Conservation (phyloP, 2,888 invertebrate species). For the Congeria kusceri region DNA sequence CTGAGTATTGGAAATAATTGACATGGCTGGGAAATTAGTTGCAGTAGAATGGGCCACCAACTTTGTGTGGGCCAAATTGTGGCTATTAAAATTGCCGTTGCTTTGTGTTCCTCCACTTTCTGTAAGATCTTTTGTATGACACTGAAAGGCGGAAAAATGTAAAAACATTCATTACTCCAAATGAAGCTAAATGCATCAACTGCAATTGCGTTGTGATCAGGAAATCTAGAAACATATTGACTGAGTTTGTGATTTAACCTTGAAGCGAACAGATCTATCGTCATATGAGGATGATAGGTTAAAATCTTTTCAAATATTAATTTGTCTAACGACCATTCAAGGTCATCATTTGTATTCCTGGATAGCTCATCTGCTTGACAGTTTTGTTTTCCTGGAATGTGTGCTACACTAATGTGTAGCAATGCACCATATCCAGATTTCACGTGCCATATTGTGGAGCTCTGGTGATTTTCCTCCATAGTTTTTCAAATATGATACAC, state of each 20-base stretch:
- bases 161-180: conserved; percentile 22
- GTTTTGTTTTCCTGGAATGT: conserved; percentile 37
- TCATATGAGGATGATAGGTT: neutral
- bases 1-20: too few species aligned
- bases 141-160: conserved; percentile 52
- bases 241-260: conserved; percentile 30
- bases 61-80: too few species aligned
- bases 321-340: conserved; percentile 37
- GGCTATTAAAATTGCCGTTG: too few species aligned
- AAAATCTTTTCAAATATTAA: conserved; percentile 25
- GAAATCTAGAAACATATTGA: conserved; percentile 21
- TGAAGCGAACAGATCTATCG: conserved; percentile 41
- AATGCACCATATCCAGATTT: conserved; percentile 47
- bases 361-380: conserved; percentile 24
- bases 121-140: conserved; percentile 8
- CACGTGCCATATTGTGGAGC: conserved; percentile 37
- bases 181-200: conserved; percentile 32
- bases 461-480: conserved; percentile 30
- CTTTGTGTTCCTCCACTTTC: too few species aligned
- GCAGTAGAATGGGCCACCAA: too few species aligned
- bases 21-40: too few species aligned
- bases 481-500: conserved; percentile 35
- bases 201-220: conserved; percentile 27
- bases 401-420: conserved; percentile 33
- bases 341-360: conserved; percentile 23